These are phyloP conservation scores for Erpetoichthys calabaricus DNA, from an alignment of 2,797 vertebrate genomes.

Conservation along the genomic window DNA sequence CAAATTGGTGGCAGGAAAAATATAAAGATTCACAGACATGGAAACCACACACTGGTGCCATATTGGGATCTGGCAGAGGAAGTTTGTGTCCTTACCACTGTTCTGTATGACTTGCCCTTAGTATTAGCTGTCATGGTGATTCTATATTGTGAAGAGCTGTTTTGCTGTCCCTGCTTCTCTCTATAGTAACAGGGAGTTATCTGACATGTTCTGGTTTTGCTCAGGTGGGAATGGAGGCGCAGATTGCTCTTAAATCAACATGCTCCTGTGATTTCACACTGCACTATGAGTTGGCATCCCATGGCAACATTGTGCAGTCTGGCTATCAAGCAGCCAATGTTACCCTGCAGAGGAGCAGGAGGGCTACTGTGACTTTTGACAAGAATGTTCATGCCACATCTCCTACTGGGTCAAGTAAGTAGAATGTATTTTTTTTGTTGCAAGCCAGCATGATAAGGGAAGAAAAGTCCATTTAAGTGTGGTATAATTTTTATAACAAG, in stretches of 20 bases:
- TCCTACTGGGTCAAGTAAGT: conserved; percentile 35
- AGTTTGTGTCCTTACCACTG: too few relatives aligned
- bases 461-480: too few relatives aligned
- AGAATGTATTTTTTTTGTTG: conserved; percentile 1
- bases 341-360: conserved; percentile 51
- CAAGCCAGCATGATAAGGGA: too few relatives aligned
- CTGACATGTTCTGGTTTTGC: background rate
- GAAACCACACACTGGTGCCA: too few relatives aligned
- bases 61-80: too few relatives aligned
- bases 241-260: conserved; percentile 68
- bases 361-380: conserved; percentile 54
- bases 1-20: too few relatives aligned
- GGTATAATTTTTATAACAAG: too few relatives aligned
- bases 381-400: conserved; percentile 43
- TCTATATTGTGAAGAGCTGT: too few relatives aligned
- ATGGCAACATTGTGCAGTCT: conserved; percentile 77
- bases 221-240: conserved; percentile 73
- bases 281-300: conserved; percentile 73
- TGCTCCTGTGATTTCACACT: conserved; percentile 84
- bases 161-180: background rate
- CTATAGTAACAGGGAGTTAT: background rate
- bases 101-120: too few relatives aligned
- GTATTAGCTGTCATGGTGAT: too few relatives aligned
- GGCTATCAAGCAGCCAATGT: conserved; percentile 54
- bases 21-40: too few relatives aligned